phyloP scores from a whole-genome alignment of 2,797 vertebrate species.

The Momotus momota region DNA sequence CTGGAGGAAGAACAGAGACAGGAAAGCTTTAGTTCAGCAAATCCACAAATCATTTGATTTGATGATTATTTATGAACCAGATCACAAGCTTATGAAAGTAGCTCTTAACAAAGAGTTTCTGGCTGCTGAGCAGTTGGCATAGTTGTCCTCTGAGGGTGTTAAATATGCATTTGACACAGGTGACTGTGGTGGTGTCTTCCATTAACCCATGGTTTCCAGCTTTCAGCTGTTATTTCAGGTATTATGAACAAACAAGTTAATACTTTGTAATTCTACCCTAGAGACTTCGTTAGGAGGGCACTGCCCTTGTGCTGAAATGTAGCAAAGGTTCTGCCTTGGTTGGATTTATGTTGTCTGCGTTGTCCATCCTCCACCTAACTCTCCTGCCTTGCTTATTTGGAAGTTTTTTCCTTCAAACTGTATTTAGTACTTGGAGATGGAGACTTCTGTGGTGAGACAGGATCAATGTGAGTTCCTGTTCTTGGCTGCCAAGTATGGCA shows the following conservation, averaged over 20 bases:
- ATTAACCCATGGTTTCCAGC: not conserved
- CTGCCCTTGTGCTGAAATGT: not conserved
- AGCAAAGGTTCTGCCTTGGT: not conserved
- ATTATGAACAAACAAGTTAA: not conserved
- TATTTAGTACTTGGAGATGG: not conserved
- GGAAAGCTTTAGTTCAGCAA: constrained; percentile 33
- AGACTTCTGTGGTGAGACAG: not conserved
- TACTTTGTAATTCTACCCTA: not conserved
- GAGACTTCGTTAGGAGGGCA: not conserved
- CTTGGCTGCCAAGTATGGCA: not conserved
- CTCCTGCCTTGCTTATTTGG: not conserved
- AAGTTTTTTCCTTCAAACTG: not conserved
- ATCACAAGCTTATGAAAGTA: constrained; percentile 24
- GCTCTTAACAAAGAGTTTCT: constrained; percentile 16
- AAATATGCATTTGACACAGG: constrained; percentile 35
- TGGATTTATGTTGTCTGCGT: not conserved
- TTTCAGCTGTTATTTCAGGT: not conserved
- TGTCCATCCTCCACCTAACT: not conserved
- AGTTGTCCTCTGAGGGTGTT: not conserved
- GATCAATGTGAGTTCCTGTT: not conserved
- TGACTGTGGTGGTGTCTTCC: constrained; percentile 6
- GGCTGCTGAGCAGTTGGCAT: constrained; percentile 15
- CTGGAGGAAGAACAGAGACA: not conserved
- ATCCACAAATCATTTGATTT: constrained; percentile 34
- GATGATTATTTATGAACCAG: constrained; percentile 53